Evolutionary conservation across 64 coral and sea anemone species (phyloP), one percentile per base, ranked within the genome.

Genomic region (Orbicella faveolata): DNA sequence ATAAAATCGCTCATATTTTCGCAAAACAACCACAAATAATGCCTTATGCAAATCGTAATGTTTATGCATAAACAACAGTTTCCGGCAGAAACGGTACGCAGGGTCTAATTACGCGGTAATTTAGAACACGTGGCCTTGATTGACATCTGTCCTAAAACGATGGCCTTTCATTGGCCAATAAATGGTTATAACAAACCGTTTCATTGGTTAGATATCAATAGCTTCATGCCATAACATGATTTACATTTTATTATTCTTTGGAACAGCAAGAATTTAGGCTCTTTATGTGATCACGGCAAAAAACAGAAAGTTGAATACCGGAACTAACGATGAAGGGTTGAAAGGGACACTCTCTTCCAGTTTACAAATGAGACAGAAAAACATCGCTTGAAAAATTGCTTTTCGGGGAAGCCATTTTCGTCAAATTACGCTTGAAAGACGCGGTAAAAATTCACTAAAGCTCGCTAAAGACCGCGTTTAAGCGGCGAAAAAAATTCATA

Each of bases 61-160:
- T 96, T 93, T 96, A 90, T 87, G 88, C 95, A 87, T 91, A 94
- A 87, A 85, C 65, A 86, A 81, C 73, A 78, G 81, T 89, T 90
- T 96, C 95, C 95, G 95, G 95, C 92, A 76, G 92, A 94, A 94
- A 96, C 95, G 85, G 90, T 87, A 96, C 95, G 90, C 75, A 93
- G 74, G 85, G 90, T 93, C 94, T 93, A 96, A 96, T 96, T 96
- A 89, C 94, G 94, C 83, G 68, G 94, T 96, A 96, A 96, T 96
- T 96, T 91, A 84, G 76, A 93, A 96, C 95, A 96, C 95, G 95
- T 96, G 95, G 83, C 92, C 62, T 88, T 96, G 95, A 96, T 94
- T 96, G 95, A 79, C 92, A 96, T 83, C 92, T 92, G 81, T 96
- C 95, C 73, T 77, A 37, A 88, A 79, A 88, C 67, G 74, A 81